phyloP scores from a whole-genome alignment of 2,888 invertebrate genomes.

The Drosophila silvestris region DNA sequence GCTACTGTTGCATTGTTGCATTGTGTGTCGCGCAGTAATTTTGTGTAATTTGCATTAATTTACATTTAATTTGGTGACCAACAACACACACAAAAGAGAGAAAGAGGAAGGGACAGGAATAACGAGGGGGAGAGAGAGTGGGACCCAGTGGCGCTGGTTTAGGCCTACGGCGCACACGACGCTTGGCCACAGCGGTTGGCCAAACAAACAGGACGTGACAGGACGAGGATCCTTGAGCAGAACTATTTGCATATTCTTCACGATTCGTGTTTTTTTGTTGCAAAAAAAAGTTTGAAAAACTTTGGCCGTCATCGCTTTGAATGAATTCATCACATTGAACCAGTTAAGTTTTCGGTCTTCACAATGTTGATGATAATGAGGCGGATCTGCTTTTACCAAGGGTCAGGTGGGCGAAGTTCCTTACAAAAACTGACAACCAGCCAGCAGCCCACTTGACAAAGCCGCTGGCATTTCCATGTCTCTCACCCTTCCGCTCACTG shows the following conservation, averaged over 20 bases:
- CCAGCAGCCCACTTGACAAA: slow-evolving; percentile 50
- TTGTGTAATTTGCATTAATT: slow-evolving; percentile 80
- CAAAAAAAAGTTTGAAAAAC: slow-evolving; percentile 53
- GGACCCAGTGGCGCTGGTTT: slow-evolving; percentile 47
- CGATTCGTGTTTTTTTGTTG: slow-evolving; percentile 14
- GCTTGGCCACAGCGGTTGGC: slow-evolving; percentile 27
- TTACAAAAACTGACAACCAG: slow-evolving; percentile 44
- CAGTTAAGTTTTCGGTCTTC: slow-evolving; percentile 51
- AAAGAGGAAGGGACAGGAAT: neutral
- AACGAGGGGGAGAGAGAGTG: neutral
- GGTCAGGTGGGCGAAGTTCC: slow-evolving; percentile 46
- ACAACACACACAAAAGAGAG: slow-evolving; percentile 18
- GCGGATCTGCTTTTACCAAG: neutral
- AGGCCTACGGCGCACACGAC: slow-evolving; percentile 67
- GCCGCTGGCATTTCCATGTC: slow-evolving; percentile 20
- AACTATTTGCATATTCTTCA: slow-evolving; percentile 18
- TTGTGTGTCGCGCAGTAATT: slow-evolving; percentile 66
- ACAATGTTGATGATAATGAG: slow-evolving; percentile 21
- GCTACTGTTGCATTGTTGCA: slow-evolving; percentile 47
- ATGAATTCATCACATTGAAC: slow-evolving; percentile 71
- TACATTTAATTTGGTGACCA: slow-evolving; percentile 75
- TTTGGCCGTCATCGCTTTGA: slow-evolving; percentile 61
- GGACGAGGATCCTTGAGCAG: slow-evolving; percentile 61
- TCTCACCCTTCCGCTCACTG: slow-evolving; percentile 11
- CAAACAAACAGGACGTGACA: slow-evolving; percentile 31